Evolutionary conservation across 2,113 vertebrate species (phyloP).

Genomic region (Oncorhynchus nerka): DNA sequence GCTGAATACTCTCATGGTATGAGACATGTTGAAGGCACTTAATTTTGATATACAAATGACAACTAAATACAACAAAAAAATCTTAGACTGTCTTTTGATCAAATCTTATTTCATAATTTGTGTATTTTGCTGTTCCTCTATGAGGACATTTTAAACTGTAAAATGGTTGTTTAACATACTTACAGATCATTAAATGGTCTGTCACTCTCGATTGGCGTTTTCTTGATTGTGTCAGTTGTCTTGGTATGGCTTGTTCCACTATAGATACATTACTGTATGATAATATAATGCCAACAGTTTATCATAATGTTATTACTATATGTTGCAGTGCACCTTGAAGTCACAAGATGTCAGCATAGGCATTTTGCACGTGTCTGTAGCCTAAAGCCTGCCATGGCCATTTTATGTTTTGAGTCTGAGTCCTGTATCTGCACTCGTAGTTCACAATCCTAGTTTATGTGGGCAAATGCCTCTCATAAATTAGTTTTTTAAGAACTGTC

Average conservation of each 20-base stretch:
- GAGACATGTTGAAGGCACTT: slow-evolving; percentile 79
- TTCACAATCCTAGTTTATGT: too few species aligned
- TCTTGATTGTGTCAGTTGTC: neutral
- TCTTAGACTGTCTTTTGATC: slow-evolving; percentile 74
- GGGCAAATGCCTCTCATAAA: too few species aligned
- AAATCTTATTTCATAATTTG: slow-evolving; percentile 65
- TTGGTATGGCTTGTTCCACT: neutral
- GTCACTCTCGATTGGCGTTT: slow-evolving; percentile 59
- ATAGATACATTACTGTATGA: neutral
- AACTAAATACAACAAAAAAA: slow-evolving; percentile 56
- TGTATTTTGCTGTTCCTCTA: slow-evolving; percentile 82
- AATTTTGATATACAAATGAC: slow-evolving; percentile 62
- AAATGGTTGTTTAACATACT: slow-evolving; percentile 77
- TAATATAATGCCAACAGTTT: neutral
- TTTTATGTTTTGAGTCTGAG: too few species aligned
- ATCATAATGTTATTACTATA: neutral
- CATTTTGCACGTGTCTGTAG: neutral
- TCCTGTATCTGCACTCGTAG: too few species aligned
- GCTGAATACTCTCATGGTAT: slow-evolving; percentile 54
- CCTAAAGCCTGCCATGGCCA: too few species aligned
- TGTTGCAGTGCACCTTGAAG: slow-evolving; percentile 30
- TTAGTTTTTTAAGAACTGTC: too few species aligned
- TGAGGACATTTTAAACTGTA: slow-evolving; percentile 82
- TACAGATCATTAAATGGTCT: slow-evolving; percentile 81
- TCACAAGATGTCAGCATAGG: slow-evolving; percentile 60